These are phyloP conservation scores for Sinocyclocheilus anophthalmus DNA, from an alignment of 2,113 vertebrate genomes.

Conservation along the genomic window DNA sequence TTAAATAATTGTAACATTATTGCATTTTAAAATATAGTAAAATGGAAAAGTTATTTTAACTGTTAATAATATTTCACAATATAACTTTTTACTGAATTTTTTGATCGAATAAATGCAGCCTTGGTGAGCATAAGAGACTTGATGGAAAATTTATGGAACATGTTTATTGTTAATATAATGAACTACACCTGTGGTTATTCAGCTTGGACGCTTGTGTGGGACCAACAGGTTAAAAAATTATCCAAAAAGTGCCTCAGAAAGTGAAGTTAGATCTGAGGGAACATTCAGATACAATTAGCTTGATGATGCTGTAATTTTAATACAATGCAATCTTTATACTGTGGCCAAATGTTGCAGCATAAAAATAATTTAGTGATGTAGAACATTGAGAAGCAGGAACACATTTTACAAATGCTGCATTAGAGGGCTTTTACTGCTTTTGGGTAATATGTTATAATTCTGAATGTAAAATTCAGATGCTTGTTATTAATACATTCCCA, in stretches of 20 bases:
- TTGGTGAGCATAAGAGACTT: too few relatives aligned
- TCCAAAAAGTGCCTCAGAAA: neutral
- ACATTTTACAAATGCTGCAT: neutral
- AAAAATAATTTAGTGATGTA: neutral
- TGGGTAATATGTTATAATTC: neutral
- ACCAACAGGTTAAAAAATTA: too few relatives aligned
- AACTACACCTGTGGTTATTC: too few relatives aligned
- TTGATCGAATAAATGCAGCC: too few relatives aligned
- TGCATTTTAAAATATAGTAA: too few relatives aligned
- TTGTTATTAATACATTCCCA: neutral
- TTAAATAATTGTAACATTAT: neutral
- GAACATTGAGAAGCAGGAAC: neutral
- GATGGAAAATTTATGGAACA: too few relatives aligned
- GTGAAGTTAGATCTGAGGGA: neutral
- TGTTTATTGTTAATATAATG: too few relatives aligned
- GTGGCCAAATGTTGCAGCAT: neutral
- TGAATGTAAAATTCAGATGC: neutral
- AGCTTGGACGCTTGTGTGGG: too few relatives aligned
- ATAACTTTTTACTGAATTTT: too few relatives aligned
- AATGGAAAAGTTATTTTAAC: too few relatives aligned
- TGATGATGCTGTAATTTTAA: neutral
- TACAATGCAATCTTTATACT: neutral
- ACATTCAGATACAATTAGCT: neutral
- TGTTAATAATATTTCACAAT: too few relatives aligned
- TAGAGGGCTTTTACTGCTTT: neutral